Percentiles rank a stretch among this genome's conserved stretches.
phyloP scores from a whole-genome alignment of 30 jellyfish, hydroid and myxozoan genomes.

The Haliclystus octoradiatus region DNA sequence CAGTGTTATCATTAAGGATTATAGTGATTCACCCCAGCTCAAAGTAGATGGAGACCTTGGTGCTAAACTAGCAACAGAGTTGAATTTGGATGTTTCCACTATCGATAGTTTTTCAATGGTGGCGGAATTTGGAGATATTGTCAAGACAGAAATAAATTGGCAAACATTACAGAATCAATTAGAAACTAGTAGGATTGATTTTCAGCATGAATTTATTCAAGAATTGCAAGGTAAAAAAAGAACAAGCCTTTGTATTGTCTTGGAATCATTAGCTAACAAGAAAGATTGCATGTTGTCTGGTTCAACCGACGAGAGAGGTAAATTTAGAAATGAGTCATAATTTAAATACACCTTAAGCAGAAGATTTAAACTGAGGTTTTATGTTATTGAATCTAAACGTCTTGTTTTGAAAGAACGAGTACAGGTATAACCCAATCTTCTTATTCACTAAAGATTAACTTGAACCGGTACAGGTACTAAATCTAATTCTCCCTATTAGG shows the following conservation, averaged over 20 bases:
- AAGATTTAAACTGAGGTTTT: background rate
- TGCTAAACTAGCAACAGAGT: slow-evolving; percentile 75
- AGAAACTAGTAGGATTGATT: slow-evolving; percentile 16
- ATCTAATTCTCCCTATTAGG: background rate
- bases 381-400: too few species aligned
- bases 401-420: too few species aligned
- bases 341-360: background rate
- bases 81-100: slow-evolving; percentile 47
- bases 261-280: slow-evolving; percentile 66
- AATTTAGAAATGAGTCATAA: background rate
- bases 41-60: slow-evolving; percentile 82
- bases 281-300: slow-evolving; percentile 34
- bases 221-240: slow-evolving; percentile 41
- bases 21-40: slow-evolving; percentile 63
- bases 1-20: slow-evolving; percentile 25
- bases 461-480: too few species aligned
- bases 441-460: too few species aligned
- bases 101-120: slow-evolving; percentile 43
- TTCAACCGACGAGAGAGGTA: slow-evolving; percentile 46
- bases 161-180: slow-evolving; percentile 47
- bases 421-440: too few species aligned
- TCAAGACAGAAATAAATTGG: slow-evolving; percentile 77
- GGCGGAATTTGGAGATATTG: slow-evolving; percentile 58
- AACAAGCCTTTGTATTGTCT: slow-evolving; percentile 52
- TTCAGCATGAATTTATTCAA: slow-evolving; percentile 34